Conservation (phyloP, 1,140 invertebrate species). For the Zaprionus nigranus region DNA sequence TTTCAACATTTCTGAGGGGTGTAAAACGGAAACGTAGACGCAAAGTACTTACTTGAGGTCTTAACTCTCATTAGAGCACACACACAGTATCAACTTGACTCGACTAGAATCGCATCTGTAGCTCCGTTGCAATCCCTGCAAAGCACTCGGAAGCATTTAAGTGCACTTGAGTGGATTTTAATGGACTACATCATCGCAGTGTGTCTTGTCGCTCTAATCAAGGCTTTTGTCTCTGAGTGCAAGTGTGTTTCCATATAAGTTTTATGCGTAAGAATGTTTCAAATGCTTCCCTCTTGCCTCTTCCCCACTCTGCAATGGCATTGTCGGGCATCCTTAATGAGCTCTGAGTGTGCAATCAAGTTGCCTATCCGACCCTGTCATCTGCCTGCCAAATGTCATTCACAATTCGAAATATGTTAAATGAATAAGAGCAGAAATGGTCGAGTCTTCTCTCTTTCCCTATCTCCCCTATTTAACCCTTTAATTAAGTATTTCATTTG, state of each 20-base stretch:
- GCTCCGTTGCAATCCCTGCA: conserved; percentile 26
- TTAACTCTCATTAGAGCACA: conserved; percentile 65
- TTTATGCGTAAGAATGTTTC: conserved; percentile 34
- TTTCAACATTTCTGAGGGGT: background rate
- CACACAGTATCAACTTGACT: conserved; percentile 20
- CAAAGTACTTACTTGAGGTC: conserved; percentile 60
- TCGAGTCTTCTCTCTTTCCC: background rate
- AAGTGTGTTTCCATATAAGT: conserved; percentile 13
- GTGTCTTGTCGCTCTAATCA: conserved; percentile 70
- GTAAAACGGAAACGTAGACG: conserved; percentile 22
- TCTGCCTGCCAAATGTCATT: conserved; percentile 29
- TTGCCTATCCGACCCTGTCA: background rate
- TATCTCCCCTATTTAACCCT: background rate
- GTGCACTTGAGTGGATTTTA: conserved; percentile 82
- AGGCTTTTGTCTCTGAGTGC: conserved; percentile 59
- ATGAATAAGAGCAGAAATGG: background rate
- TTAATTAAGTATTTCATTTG: background rate
- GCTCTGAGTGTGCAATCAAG: conserved; percentile 53
- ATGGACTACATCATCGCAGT: conserved; percentile 61
- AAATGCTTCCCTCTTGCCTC: background rate
- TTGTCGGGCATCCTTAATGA: conserved; percentile 31
- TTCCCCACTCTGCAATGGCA: background rate
- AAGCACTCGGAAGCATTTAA: conserved; percentile 80
- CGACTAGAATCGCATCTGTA: background rate
- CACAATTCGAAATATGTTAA: conserved; percentile 31